A percentile compares a stretch with the other conserved stretches of the same genome.
Evolutionary conservation across 2,888 invertebrate species (phyloP).

Genomic region (Cosmia trapezina): DNA sequence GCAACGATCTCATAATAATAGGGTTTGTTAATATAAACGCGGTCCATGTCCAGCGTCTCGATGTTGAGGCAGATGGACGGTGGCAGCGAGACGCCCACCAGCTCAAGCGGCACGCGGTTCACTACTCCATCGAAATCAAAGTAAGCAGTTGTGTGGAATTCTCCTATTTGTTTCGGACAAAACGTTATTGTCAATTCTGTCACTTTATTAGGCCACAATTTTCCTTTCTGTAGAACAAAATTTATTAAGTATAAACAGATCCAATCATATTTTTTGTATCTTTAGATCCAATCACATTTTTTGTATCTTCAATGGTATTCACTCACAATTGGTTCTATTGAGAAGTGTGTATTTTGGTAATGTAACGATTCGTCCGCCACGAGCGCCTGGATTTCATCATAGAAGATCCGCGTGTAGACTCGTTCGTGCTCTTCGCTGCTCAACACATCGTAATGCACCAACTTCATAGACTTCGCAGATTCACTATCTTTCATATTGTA

Average conservation of each 20-base stretch:
- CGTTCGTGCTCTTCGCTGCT: slow-evolving; percentile 84
- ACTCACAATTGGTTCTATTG: slow-evolving; percentile 89
- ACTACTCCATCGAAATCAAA: slow-evolving; percentile 91
- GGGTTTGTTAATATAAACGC: slow-evolving; percentile 90
- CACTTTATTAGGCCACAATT: slow-evolving; percentile 90
- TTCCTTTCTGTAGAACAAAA: slow-evolving; percentile 85
- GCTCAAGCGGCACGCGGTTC: slow-evolving; percentile 87
- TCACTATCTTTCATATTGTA: slow-evolving; percentile 82
- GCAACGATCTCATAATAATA: slow-evolving; percentile 91
- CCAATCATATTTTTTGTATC: not conserved
- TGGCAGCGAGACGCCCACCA: slow-evolving; percentile 90
- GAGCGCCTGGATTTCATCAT: slow-evolving; percentile 84
- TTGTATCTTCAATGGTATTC: not conserved
- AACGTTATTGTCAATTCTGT: slow-evolving; percentile 90
- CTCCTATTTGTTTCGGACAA: slow-evolving; percentile 88
- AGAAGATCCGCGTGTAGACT: slow-evolving; percentile 86
- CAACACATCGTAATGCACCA: slow-evolving; percentile 83
- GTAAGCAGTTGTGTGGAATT: slow-evolving; percentile 87
- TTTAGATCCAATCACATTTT: not conserved
- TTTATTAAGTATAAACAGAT: not conserved
- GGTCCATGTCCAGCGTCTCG: slow-evolving; percentile 89
- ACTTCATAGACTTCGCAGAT: slow-evolving; percentile 78
- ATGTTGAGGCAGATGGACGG: slow-evolving; percentile 90
- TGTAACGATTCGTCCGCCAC: slow-evolving; percentile 82
- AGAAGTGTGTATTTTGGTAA: slow-evolving; percentile 85